Evolutionary conservation across 1,140 invertebrate genomes (phyloP).

Genomic region (Drosophila ohnishii): DNA sequence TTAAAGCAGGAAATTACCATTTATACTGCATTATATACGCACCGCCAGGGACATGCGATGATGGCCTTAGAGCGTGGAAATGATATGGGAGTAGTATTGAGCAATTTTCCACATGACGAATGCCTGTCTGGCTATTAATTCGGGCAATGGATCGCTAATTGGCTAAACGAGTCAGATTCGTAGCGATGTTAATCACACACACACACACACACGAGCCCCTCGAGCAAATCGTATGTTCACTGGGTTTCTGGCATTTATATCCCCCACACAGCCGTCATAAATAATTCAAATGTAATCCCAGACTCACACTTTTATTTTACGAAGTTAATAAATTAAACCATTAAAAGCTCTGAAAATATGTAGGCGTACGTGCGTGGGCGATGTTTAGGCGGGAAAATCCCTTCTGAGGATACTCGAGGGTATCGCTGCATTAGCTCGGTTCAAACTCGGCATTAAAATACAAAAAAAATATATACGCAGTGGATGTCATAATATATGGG

Average conservation of each 20-base stretch:
- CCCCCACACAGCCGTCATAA: slow-evolving; percentile 22
- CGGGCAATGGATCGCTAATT: slow-evolving; percentile 33
- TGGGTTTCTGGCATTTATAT: slow-evolving; percentile 29
- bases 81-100: slow-evolving; percentile 14
- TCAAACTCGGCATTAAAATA: slow-evolving; percentile 41
- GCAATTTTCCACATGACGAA: slow-evolving; percentile 39
- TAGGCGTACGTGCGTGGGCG: slow-evolving; percentile 30
- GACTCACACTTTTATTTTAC: slow-evolving; percentile 46
- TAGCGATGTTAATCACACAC: slow-evolving; percentile 28
- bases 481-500: slow-evolving; percentile 59
- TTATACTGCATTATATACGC: slow-evolving; percentile 66
- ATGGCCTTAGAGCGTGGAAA: slow-evolving; percentile 12
- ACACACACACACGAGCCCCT: slow-evolving; percentile 16
- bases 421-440: slow-evolving; percentile 29
- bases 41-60: slow-evolving; percentile 26
- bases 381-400: slow-evolving; percentile 2
- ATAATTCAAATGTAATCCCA: slow-evolving; percentile 50
- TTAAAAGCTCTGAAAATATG: slow-evolving; percentile 58
- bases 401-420: slow-evolving; percentile 7
- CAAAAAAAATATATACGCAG: slow-evolving; percentile 14
- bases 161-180: slow-evolving; percentile 16
- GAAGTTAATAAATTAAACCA: slow-evolving; percentile 60
- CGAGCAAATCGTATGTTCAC: slow-evolving; percentile 30
- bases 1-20: slow-evolving; percentile 66
- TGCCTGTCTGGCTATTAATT: slow-evolving; percentile 38